phyloP scores from a whole-genome alignment of 2,797 vertebrate species.

The Chloroceryle amazona region DNA sequence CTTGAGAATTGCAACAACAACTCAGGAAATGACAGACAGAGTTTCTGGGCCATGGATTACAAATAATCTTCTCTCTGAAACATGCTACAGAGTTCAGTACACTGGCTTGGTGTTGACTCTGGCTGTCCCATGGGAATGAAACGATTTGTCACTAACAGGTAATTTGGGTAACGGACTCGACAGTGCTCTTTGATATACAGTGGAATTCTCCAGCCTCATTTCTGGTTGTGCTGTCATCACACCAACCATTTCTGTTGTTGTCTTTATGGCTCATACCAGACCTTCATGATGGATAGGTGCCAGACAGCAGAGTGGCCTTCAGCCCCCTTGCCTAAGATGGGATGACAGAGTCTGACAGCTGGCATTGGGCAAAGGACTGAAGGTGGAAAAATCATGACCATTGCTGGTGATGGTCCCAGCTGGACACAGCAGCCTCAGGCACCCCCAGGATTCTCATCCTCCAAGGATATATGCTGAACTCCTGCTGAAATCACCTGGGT shows the following conservation, averaged over 20 bases:
- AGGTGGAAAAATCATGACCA: neutral
- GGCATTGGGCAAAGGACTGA: neutral
- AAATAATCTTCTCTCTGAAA: neutral
- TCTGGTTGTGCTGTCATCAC: neutral
- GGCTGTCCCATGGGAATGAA: rapidly evolving
- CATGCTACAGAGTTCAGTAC: neutral
- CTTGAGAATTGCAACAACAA: neutral
- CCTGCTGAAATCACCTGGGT: neutral
- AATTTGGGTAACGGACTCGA: neutral
- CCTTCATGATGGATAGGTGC: neutral
- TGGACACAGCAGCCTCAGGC: neutral
- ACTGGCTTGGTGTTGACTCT: rapidly evolving
- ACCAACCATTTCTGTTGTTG: neutral
- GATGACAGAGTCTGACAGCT: neutral
- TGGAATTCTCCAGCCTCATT: neutral
- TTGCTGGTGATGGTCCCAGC: neutral
- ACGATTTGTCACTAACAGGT: neutral
- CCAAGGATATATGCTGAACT: neutral
- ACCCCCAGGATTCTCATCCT: neutral
- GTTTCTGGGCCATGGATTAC: neutral
- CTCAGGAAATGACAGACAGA: neutral
- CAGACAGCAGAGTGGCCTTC: rapidly evolving
- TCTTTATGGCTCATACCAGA: neutral
- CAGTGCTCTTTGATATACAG: neutral
- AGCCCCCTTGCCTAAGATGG: neutral